Base-by-base conservation (phyloP, 2,888 invertebrate genomes). In the Dromius quadrimaculatus region DNA sequence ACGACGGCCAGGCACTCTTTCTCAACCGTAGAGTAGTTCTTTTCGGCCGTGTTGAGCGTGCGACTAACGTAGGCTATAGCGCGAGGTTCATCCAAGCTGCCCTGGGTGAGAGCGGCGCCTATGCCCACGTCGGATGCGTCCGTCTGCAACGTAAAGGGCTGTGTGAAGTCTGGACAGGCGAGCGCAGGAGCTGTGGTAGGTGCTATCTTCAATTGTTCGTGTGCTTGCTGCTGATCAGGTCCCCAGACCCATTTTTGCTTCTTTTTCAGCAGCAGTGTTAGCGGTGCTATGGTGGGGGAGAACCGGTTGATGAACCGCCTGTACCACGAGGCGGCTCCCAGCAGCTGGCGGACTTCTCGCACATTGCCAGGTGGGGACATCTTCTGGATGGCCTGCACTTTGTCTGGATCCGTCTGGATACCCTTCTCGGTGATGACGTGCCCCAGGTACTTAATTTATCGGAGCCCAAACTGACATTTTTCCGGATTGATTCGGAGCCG, bases 391-490 rank as follows among this genome's bases (percentile, higher is more conserved):
- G 71, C 62, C 32, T 43, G 19, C 45, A 72, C 38, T 34, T 72
- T 69, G 2, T 66, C 69, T 9, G 66, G 66, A 28, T 71, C 66
- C 6, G 66, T 69, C 22, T 61, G 61, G 36, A 68, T 73, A 13
- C 65, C 72, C 4, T 50, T 61, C 8, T 45, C 50, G 15, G 45
- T 64, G 20, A 72, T 50, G 3, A 69, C 36, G 28, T 73, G 74
- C 1, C 76, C 76, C 1, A 76, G 41, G 13, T 75, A 75, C 8
- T 50, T 74, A 0, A 76, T 32, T 4, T 73, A 41, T 3, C 28
- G 17, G 2, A 68, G 36, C 0, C 71, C 64, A 63, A 76, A 78
- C 11, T 74, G 70, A 41, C 75, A 76, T 69, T 77, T 78, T 3
- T 77, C 74, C 4, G 20, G 43, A 32, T 76, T 76, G 1, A 75